Evolutionary conservation across 2,888 invertebrate species (phyloP), one percentile per base, ranked within the genome.

Genomic region (Lamproptera curius): DNA sequence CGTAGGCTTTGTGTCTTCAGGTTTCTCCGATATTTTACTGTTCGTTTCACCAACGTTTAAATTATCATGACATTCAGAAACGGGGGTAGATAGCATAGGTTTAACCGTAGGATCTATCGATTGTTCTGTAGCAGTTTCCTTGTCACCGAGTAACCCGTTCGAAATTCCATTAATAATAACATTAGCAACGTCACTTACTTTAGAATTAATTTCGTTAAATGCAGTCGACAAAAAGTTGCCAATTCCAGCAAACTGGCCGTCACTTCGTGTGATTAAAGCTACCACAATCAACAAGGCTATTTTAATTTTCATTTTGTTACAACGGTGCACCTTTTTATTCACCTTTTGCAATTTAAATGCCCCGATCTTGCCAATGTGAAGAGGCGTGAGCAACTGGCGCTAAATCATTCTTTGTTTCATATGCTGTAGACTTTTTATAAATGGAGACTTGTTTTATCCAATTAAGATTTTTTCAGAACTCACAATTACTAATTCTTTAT

Each of bases 141-240:
- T 13, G n/a, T 31, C 31, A 4, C 5, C n/a, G 31, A n/a, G n/a
- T 15, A 34, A 16, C 11, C 16, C 26, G 15, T 14, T 15, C 2
- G 45, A 39, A 34, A 46, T 16, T 34, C 45, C 45, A 2, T 14
- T 17, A 33, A 40, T 16, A 8, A 46, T 39, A 9, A 16, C 33
- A 23, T 23, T 11, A 9, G 39, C 45, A 10, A 40, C 39, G 11
- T 40, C 45, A 33, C 34, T 46, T 11, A 46, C 45, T 46, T 23
- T 46, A 3, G 23, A 20, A 40, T 33, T 33, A 9, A 45, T 45
- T 11, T 23, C 20, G 11, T 34, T 38, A 4, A 46, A 23, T 11
- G 45, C 40, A 2, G 33, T 20, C 8, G 45, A 23, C 10, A 46
- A 10, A 10, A 46, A 46, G 39, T 40, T 15, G 23, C 45, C 45